These are phyloP conservation scores for Thunnus albacares DNA, from an alignment of 2,797 vertebrate genomes.

Conservation along the genomic window DNA sequence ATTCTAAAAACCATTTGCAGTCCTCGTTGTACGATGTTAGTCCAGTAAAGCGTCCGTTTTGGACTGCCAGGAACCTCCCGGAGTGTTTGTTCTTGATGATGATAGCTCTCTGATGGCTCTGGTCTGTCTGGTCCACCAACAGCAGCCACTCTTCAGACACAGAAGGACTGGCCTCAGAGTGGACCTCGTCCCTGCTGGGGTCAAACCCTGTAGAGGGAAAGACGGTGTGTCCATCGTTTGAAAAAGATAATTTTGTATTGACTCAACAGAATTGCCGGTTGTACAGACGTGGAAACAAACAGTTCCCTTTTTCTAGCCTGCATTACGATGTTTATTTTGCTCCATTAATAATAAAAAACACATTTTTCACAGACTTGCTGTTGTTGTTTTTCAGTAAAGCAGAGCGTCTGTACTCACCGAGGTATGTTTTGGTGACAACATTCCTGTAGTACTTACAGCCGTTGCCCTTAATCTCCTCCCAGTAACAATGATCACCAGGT, in stretches of 20 bases:
- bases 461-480: conserved; percentile 69
- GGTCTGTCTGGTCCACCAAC: conserved; percentile 66
- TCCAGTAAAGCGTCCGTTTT: conserved; percentile 43
- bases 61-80: conserved; percentile 60
- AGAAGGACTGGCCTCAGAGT: conserved; percentile 40
- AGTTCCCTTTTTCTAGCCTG: conserved; percentile 17
- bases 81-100: conserved; percentile 73
- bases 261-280: conserved; percentile 15
- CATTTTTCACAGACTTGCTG: conserved; percentile 38
- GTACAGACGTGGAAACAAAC: conserved; percentile 43
- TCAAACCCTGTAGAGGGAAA: conserved; percentile 58
- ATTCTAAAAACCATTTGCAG: conserved; percentile 74
- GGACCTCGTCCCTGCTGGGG: conserved; percentile 29
- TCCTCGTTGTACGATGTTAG: conserved; percentile 57
- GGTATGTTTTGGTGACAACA: conserved; percentile 55
- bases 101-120: conserved; percentile 60
- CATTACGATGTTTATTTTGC: conserved; percentile 53
- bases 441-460: conserved; percentile 73
- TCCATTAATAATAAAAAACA: conserved; percentile 61
- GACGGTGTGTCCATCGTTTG: background rate
- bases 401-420: conserved; percentile 30
- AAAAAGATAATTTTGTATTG: conserved; percentile 30
- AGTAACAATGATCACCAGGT: conserved; percentile 44
- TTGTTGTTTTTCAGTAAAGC: background rate
- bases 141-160: conserved; percentile 70